Evolutionary conservation across 2,113 vertebrate genomes (phyloP), one percentile per base, ranked within the genome.

Genomic region (Argyrosomus japonicus): DNA sequence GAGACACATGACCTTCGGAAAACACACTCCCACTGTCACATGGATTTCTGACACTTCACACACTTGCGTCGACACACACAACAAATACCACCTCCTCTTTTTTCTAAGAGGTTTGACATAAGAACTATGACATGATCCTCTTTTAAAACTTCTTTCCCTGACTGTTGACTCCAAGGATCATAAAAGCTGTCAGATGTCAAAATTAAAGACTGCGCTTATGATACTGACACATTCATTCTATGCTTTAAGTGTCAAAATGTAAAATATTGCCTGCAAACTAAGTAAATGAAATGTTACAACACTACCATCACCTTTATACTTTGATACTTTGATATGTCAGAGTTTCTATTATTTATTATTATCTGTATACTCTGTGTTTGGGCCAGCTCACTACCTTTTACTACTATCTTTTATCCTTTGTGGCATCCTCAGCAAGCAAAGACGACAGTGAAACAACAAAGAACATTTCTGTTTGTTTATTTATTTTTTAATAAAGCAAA

Each of bases 401-500:
- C 17, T 13, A 36, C 32, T 17, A 36, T 77, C 54, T 67, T 21
- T 50, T 21, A n/a, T 68, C 18, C 14, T 25, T 17, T 57, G 68
- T 47, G n/a, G 23, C 25, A 60, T 62, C 60, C 19, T 68, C 61
- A 40, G 29, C 15, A 0, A 72, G 17, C 3, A 79, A 68, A 60
- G 21, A 74, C 18, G 3, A 15, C 9, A 56, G 14, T 6, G 40
- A 36, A 78, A 77, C 12, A 65, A 75, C 45, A 77, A 73, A 56
- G 21, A 50, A 51, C 61, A 77, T 23, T 73, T 83, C 4, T 61
- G 21, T 78, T 29, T 56, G 18, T 81, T 84, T 75, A 25, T 86
- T 81, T 89, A 68, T 78, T 83, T 84, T 81, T 84, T 78, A 77
- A 64, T 65, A 88, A 88, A 93, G 32, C 70, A 56, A 79, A 75